Evolutionary conservation across 1,140 invertebrate genomes (phyloP), one percentile per base, ranked within the genome.

Genomic region (Meloidogyne exigua): DNA sequence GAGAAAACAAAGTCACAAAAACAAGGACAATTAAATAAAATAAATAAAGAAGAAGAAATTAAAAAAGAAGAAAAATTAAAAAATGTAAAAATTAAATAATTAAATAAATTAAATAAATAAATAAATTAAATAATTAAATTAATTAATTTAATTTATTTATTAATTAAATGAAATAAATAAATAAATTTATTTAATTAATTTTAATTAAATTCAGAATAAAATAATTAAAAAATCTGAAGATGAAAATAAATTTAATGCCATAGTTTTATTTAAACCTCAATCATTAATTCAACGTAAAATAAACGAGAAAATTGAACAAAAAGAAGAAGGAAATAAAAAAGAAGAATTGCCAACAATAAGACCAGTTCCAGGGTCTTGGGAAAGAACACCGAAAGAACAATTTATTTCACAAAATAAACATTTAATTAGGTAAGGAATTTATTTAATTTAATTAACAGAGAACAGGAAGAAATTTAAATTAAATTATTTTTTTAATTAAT

Each of bases 191-290:
- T 32, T 32, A 32, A 32, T 32, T 32, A 32, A 32, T 32, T 32
- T 32, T 32, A n/a, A n/a, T n/a, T n/a, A n/a, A n/a, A n/a, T 32
- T 32, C 7, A 32, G 28, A 77, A 13, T 42, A 78, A 25, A n/a
- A 13, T 12, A 11, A 25, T 25, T 44, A 75, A 5, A 18, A 44
- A 44, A 18, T 21, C 23, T 36, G 75, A 78, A 25, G 81, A 81
- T 57, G 81, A 81, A 42, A 75, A 64, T 26, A 82, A 81, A 39
- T 81, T 83, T 67, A 81, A 81, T 75, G 80, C 81, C 0, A 71
- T 81, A 7, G 71, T 72, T 64, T 57, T 64, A 65, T 73, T 73
- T 65, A 62, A 65, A 57, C 72, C 72, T 36, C 72, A 73, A 65
- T 73, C 72, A 65, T 57, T 73, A 36, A 28, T 73, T 28, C 21